Evolutionary conservation across 2,888 invertebrate genomes (phyloP).

Genomic region (Hedychridium roseum): DNA sequence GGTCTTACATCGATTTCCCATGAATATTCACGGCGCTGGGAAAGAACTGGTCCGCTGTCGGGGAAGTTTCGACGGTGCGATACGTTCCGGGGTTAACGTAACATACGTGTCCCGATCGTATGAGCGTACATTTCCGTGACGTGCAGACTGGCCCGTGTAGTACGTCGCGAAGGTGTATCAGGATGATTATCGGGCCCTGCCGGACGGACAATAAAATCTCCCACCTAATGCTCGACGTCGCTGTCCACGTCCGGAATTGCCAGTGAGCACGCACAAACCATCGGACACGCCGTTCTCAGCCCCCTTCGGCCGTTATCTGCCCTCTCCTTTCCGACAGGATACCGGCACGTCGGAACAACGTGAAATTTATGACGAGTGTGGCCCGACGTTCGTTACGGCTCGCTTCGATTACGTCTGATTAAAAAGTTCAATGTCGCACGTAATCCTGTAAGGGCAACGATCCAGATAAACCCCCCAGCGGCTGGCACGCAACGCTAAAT

Average conservation of each 20-base stretch:
- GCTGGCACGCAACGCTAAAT: slow-evolving; percentile 1
- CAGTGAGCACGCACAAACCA: slow-evolving; percentile 30
- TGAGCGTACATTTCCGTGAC: slow-evolving; percentile 31
- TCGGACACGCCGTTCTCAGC: slow-evolving; percentile 18
- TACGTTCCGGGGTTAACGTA: too few relatives aligned
- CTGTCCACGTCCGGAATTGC: slow-evolving; percentile 37
- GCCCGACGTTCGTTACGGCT: slow-evolving; percentile 7
- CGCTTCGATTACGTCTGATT: slow-evolving; percentile 34
- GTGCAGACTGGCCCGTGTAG: slow-evolving; percentile 18
- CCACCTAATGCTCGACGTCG: slow-evolving; percentile 31
- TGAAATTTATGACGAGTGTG: slow-evolving; percentile 19
- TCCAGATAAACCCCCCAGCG: slow-evolving; percentile 6
- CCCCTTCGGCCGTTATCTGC: too few relatives aligned
- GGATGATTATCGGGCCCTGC: slow-evolving; percentile 30
- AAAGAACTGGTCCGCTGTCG: too few relatives aligned
- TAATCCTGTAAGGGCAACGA: slow-evolving; percentile 31
- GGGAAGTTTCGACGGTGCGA: too few relatives aligned
- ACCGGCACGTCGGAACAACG: slow-evolving; percentile 15
- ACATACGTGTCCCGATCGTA: too few relatives aligned
- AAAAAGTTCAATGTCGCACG: slow-evolving; percentile 21
- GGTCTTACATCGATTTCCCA: too few relatives aligned
- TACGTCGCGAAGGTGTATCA: slow-evolving; percentile 33
- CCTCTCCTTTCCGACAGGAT: too few relatives aligned
- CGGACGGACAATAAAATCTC: slow-evolving; percentile 38
- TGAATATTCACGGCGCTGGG: too few relatives aligned